Evolutionary conservation across 2,888 invertebrate species (phyloP), one percentile per base, ranked within the genome.

Genomic region (Phorcus lineatus): DNA sequence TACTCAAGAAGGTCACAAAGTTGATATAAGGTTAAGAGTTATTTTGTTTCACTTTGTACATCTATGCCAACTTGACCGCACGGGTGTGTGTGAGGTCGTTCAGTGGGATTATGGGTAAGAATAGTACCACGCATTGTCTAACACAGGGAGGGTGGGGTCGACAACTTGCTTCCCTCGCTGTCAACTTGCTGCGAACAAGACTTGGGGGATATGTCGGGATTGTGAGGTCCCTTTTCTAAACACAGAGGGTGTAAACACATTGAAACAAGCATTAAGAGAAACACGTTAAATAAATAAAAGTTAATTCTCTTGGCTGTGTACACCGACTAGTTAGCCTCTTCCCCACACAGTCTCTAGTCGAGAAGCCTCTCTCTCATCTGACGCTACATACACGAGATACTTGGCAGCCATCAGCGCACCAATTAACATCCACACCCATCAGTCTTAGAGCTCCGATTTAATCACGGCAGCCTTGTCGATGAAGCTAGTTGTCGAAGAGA

Each of bases 181-280:
- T 47, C 74, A 52, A 52, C 47, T 74, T 9, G 13, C 22, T 74
- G 53, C 52, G 74, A 74, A 74, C 74, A 74, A 74, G 74, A 52
- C 74, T 24, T 47, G n/a, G 22, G 74, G 74, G 52, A 47, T 74
- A 67, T n/a, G 24, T 17, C 6, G 53, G 74, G 22, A 47, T 74
- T 52, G 70, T 70, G 67, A 54, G 78, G 70, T 67, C 78, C 40
- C 62, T 70, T 70, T 54, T 78, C 78, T 78, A 78, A 78, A 79
- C 74, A 74, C 31, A 28, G 36, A 79, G 79, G 79, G 79, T 79
- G 79, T 79, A 79, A 79, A 79, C 79, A 79, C 52, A 55, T 79
- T 79, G 70, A 74, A 74, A 31, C 55, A 54, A 74, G 79, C 74
- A 79, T 79, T 79, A 79, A 36, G 53, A 57, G 74, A 74, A 54